Percentiles rank a stretch among this genome's conserved stretches.
Evolutionary conservation across 2,888 invertebrate species (phyloP).

Genomic region (Lasioglossum morio): DNA sequence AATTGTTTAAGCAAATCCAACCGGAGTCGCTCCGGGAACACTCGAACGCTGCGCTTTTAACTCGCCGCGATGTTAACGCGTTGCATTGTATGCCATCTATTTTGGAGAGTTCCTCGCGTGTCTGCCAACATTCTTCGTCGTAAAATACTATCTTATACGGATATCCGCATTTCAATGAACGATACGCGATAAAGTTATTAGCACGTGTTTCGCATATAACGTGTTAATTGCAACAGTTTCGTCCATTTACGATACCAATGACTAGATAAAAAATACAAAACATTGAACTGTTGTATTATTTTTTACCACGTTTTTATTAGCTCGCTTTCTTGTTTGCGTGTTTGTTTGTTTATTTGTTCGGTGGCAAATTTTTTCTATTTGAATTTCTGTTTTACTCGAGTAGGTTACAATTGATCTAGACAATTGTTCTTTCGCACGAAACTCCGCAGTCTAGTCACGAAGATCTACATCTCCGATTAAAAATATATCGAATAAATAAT

Average conservation of each 20-base stretch:
- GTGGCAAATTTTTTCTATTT: no score
- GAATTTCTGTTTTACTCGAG: no score
- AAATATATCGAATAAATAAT: background rate
- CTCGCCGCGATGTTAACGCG: background rate
- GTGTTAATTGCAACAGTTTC: no score
- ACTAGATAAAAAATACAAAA: background rate
- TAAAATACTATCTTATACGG: background rate
- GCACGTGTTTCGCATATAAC: no score
- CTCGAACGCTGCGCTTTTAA: background rate
- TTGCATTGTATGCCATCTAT: background rate
- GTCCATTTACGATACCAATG: background rate
- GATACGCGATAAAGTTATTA: no score
- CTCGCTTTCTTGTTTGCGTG: no score
- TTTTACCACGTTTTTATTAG: no score
- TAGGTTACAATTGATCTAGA: no score
- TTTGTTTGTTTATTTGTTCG: no score
- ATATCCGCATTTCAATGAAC: background rate
- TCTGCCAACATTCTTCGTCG: background rate
- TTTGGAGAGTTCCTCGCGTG: background rate
- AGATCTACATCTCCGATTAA: background rate
- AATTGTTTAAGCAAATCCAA: constrained; percentile 43
- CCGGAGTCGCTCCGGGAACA: background rate
- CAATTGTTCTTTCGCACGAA: no score
- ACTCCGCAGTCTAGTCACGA: background rate
- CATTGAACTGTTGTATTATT: no score